Evolutionary conservation across 2,797 vertebrate genomes (phyloP).

Genomic region (Cottoperca gobio): DNA sequence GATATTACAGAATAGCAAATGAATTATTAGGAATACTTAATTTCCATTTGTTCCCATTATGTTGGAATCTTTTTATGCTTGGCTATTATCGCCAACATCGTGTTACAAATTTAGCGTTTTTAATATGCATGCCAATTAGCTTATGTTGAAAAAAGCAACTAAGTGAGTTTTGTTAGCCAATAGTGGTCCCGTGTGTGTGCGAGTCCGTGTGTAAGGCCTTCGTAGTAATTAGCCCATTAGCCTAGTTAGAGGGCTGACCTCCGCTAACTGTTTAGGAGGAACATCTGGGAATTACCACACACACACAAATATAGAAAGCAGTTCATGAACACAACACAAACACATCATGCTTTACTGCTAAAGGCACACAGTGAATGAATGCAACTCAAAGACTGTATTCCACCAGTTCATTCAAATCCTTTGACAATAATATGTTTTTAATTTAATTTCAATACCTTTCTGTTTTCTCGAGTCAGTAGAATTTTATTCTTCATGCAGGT

Average conservation of each 20-base stretch:
- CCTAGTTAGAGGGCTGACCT: slow-evolving; percentile 69
- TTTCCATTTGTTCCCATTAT: slow-evolving; percentile 47
- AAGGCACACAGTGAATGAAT: slow-evolving; percentile 8
- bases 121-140: slow-evolving; percentile 69
- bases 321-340: slow-evolving; percentile 47
- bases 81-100: slow-evolving; percentile 39
- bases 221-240: slow-evolving; percentile 76
- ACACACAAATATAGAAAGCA: slow-evolving; percentile 52
- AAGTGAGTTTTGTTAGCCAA: slow-evolving; percentile 39
- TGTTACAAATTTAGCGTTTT: slow-evolving; percentile 57
- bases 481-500: background rate
- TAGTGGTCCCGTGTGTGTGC: slow-evolving; percentile 11
- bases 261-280: slow-evolving; percentile 63
- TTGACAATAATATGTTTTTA: background rate
- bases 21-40: slow-evolving; percentile 47
- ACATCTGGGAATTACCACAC: slow-evolving; percentile 64
- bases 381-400: background rate
- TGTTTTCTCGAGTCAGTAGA: background rate
- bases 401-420: background rate
- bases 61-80: slow-evolving; percentile 46
- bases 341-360: slow-evolving; percentile 10
- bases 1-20: slow-evolving; percentile 62
- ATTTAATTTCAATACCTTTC: background rate
- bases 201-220: slow-evolving; percentile 20
- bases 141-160: slow-evolving; percentile 26